phyloP scores from a whole-genome alignment of 1,140 invertebrate genomes.

The Drosophila ercepeae region DNA sequence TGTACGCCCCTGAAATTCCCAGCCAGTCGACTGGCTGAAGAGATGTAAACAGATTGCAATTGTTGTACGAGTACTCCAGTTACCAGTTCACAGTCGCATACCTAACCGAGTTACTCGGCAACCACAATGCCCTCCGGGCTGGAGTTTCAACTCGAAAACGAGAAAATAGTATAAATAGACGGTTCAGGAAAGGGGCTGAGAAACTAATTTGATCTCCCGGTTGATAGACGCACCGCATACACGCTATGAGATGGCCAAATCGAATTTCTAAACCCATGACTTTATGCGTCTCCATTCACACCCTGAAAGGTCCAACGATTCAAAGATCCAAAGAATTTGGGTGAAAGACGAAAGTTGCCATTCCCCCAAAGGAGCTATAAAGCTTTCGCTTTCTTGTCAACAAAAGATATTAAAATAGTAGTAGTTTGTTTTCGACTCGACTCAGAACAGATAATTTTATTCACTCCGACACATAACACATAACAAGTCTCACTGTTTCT shows the following conservation, averaged over 20 bases:
- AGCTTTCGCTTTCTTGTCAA: slow-evolving; percentile 18
- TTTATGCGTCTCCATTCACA: slow-evolving; percentile 48
- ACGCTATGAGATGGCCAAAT: slow-evolving; percentile 49
- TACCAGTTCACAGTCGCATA: slow-evolving; percentile 48
- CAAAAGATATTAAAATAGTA: slow-evolving; percentile 15
- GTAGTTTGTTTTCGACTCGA: not conserved
- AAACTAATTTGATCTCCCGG: slow-evolving; percentile 61
- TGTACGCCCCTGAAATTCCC: slow-evolving; percentile 5
- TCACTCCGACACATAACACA: not conserved
- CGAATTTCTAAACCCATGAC: slow-evolving; percentile 36
- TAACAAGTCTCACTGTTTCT: slow-evolving; percentile 14
- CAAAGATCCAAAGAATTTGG: slow-evolving; percentile 15
- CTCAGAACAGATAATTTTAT: slow-evolving; percentile 3
- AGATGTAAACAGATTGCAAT: slow-evolving; percentile 42
- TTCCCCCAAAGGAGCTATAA: not conserved
- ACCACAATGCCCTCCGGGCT: slow-evolving; percentile 14
- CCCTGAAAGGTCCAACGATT: too few species aligned
- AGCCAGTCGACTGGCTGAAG: slow-evolving; percentile 11
- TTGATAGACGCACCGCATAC: slow-evolving; percentile 67
- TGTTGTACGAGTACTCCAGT: slow-evolving; percentile 30
- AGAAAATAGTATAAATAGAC: slow-evolving; percentile 2
- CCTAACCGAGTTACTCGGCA: slow-evolving; percentile 43
- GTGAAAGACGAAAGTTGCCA: slow-evolving; percentile 41
- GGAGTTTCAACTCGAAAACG: not conserved
- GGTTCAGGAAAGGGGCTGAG: slow-evolving; percentile 37